Evolutionary conservation across 1,140 invertebrate species (phyloP), one percentile per base, ranked within the genome.

Genomic region (Nomia melanderi): DNA sequence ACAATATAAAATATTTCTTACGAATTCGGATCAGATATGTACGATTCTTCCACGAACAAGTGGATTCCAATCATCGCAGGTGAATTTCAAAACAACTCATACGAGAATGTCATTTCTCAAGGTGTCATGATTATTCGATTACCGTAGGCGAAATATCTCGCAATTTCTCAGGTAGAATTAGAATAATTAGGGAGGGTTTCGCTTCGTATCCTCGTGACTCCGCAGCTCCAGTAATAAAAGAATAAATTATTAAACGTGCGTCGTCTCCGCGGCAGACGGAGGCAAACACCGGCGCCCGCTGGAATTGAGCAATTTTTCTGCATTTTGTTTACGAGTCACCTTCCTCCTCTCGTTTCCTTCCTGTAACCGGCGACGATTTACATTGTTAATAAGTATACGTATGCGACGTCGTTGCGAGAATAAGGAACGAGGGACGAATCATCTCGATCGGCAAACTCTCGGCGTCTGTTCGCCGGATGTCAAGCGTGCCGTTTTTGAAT

Each of bases 271-370:
- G 44, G 11, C 57, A 14, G 14, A 23, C 25, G 31, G 59, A 78
- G 36, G 60, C 56, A 79, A 81, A 83, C 83, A 85, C 81, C 81
- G 71, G 44, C 64, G 12, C 29, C 29, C 56, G 33, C 8, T 39
- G 63, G 57, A 79, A 87, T 87, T 88, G 85, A 84, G 79, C 78
- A 79, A 85, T 87, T 87, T 84, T 86, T 86, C 84, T 79, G 59
- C 54, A 71, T 86, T 84, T 79, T 87, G 72, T 86, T 85, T 88
- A 78, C 78, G 78, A 59, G 56, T 29, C 29, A 4, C 25, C 23
- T 62, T 12, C 20, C 50, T n/a, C 50, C n/a, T 59, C 50, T 67
- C 70, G 76, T 79, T 79, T 60, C 29, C 41, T 23, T 25, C 6
- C 33, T 14, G 36, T 9, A 39, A 12, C 56, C 50, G 33, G 20